Evolutionary conservation across 2,888 invertebrate species (phyloP).

Genomic region (Chymomyza procnemis): DNA sequence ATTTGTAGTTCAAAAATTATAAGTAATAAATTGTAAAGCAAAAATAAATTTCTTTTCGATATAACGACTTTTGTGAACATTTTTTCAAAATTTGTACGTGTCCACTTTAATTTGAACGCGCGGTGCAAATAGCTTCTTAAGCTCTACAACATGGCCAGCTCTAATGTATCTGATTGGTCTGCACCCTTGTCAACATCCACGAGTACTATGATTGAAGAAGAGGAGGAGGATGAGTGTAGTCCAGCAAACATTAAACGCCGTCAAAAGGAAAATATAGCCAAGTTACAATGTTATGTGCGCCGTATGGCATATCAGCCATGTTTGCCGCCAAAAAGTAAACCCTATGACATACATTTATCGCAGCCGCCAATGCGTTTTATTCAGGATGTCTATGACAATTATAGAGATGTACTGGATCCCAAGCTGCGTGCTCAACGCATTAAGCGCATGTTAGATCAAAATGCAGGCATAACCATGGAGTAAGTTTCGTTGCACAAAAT

Average conservation of each 20-base stretch:
- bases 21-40: neutral
- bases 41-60: neutral
- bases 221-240: slow-evolving; percentile 48
- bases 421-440: slow-evolving; percentile 61
- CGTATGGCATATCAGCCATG: slow-evolving; percentile 71
- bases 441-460: slow-evolving; percentile 57
- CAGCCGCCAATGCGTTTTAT: slow-evolving; percentile 49
- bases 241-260: slow-evolving; percentile 42
- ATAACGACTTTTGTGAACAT: neutral
- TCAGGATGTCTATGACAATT: slow-evolving; percentile 53
- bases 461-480: slow-evolving; percentile 60
- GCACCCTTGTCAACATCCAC: slow-evolving; percentile 51
- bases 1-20: neutral
- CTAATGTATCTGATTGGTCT: slow-evolving; percentile 66
- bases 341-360: slow-evolving; percentile 57
- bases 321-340: slow-evolving; percentile 49
- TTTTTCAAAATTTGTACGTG: neutral
- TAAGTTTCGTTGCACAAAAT: slow-evolving; percentile 32
- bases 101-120: neutral
- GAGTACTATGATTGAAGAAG: slow-evolving; percentile 37
- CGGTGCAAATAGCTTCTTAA: too few species aligned
- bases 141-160: slow-evolving; percentile 49
- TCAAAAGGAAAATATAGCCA: slow-evolving; percentile 52
- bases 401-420: slow-evolving; percentile 58
- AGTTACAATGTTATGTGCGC: slow-evolving; percentile 62